Evolutionary conservation across 2,113 vertebrate species (phyloP), one percentile per base, ranked within the genome.

Genomic region (Takifugu flavidus): DNA sequence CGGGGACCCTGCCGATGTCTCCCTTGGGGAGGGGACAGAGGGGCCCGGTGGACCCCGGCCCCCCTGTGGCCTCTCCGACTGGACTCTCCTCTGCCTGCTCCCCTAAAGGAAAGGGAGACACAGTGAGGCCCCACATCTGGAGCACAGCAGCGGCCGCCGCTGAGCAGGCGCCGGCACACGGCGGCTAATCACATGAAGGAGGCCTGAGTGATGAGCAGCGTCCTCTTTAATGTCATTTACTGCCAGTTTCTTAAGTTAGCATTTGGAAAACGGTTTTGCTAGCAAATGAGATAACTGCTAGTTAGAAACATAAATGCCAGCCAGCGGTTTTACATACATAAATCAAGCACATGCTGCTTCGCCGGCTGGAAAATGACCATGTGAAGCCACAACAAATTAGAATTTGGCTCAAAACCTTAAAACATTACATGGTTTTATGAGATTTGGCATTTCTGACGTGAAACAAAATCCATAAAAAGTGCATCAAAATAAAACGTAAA

Each of bases 31-130:
- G 84, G 74, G 85, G 81, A 72, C 87, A 88, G 80, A 89, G 86
- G 82, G 86, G 78, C 70, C 65, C 75, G 74, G 73, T 50, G 59
- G 76, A 65, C 78, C 84, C 89, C 56, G 78, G 82, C 67, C 85
- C 83, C 80, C 80, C 82, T 47, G 78, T 60, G 63, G 77, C 85
- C 82, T 88, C 89, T 82, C 82, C 86, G 31, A 75, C 80, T 77
- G 82, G 88, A 83, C 79, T 88, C 67, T 92, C 89, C 81, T 87
- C 86, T 83, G 85, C 80, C 89, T 89, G 86, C 81, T 91, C 87
- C 87, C 82, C 87, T 91, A 79, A 82, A 87, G 82, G 70, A 90
- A 86, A 88, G 84, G 88, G 89, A 85, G 73, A 91, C 79, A 89
- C 70, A 85, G 71, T 88, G 4, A 88, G 82, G 83, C 78, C 85